A percentile compares a stretch with the other conserved stretches of the same genome.
Evolutionary conservation across 2,797 vertebrate species (phyloP).

Genomic region (Betta splendens): DNA sequence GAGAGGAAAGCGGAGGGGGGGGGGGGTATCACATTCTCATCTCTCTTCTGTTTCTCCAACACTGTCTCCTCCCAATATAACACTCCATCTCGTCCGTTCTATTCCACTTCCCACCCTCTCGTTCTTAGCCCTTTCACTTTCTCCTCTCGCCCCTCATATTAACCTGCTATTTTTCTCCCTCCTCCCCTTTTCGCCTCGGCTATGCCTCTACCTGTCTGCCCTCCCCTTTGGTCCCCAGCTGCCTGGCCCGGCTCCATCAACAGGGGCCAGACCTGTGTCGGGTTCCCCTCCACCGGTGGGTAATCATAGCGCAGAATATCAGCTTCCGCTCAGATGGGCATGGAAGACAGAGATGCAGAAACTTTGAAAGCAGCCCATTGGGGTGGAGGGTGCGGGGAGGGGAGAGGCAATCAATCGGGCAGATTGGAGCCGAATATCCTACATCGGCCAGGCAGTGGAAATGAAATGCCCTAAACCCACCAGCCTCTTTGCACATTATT

Average conservation of each 20-base stretch:
- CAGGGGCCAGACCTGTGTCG: constrained; percentile 68
- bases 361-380: constrained; percentile 54
- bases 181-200: constrained; percentile 13
- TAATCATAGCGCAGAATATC: constrained; percentile 72
- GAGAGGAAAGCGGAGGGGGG: constrained; percentile 16
- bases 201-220: constrained; percentile 13
- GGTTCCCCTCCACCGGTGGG: constrained; percentile 68
- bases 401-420: constrained; percentile 74
- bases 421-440: constrained; percentile 77
- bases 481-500: constrained; percentile 41
- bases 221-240: constrained; percentile 33
- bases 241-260: constrained; percentile 48
- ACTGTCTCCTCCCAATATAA: constrained; percentile 19
- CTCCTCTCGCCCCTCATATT: constrained; percentile 22
- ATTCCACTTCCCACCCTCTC: constrained; percentile 4
- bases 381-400: constrained; percentile 16
- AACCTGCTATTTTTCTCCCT: constrained; percentile 12
- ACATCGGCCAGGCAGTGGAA: constrained; percentile 41
- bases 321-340: constrained; percentile 41
- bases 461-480: constrained; percentile 64
- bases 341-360: constrained; percentile 71
- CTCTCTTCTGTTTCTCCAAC: constrained; percentile 18
- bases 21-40: constrained; percentile 37
- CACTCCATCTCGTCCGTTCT: constrained; percentile 15
- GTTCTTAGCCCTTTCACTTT: constrained; percentile 26